Conservation (phyloP, 1,140 invertebrate genomes). For the Stratiolaelaps scimitus region DNA sequence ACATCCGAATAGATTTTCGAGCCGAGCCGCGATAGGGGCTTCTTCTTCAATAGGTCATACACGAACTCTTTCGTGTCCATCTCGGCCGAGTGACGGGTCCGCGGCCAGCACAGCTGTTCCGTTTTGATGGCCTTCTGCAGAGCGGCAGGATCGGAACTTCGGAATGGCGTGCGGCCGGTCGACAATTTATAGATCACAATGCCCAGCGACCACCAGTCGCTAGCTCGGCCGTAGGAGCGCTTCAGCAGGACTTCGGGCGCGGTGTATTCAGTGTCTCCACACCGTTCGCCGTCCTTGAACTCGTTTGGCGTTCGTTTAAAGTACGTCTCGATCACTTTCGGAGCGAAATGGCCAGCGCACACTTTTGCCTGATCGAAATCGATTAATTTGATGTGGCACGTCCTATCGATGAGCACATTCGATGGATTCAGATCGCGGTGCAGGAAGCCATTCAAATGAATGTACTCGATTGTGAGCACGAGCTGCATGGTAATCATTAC, state of each 20-base stretch:
- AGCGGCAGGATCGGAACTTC: background rate
- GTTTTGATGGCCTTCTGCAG: background rate
- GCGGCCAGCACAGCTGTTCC: background rate
- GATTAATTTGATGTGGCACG: background rate
- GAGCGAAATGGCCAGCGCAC: background rate
- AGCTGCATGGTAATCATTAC: background rate
- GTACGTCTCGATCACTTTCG: background rate
- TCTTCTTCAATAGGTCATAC: conserved; percentile 1
- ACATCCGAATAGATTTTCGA: background rate
- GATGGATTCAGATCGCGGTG: background rate
- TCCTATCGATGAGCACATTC: background rate
- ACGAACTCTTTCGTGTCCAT: background rate
- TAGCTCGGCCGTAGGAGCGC: background rate
- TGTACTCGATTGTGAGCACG: background rate
- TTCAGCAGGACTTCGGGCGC: background rate
- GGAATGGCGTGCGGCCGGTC: background rate
- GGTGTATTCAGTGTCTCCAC: background rate
- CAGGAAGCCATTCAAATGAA: conserved; percentile 16
- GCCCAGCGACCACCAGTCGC: background rate
- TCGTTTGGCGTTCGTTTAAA: background rate
- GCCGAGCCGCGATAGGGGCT: background rate
- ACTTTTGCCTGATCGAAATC: conserved; percentile 5
- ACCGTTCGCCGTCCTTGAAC: conserved; percentile 1
- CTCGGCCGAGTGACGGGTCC: background rate
- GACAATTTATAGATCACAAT: background rate